These are phyloP conservation scores for Pemphigus obesinymphae DNA, from an alignment of 1,140 invertebrate species.

Conservation along the genomic window DNA sequence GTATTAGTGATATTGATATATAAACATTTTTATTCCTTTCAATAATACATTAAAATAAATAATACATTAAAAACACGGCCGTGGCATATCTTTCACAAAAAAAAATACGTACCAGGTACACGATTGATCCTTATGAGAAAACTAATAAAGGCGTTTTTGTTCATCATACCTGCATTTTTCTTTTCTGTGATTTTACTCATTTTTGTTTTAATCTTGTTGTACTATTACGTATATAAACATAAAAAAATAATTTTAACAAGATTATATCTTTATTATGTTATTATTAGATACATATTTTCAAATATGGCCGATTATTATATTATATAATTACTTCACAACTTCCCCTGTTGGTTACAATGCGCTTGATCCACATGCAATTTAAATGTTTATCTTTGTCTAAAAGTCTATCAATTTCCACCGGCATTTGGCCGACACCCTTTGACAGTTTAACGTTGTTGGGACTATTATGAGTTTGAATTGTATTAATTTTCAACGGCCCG, in stretches of 20 bases:
- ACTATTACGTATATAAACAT: neutral
- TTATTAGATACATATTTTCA: too few species aligned
- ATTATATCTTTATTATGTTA: too few species aligned
- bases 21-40: too few species aligned
- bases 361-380: neutral
- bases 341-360: neutral
- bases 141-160: neutral
- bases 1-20: too few species aligned
- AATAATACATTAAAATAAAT: too few species aligned
- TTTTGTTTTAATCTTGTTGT: neutral
- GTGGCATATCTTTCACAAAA: too few species aligned
- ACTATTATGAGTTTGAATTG: neutral
- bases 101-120: neutral
- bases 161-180: neutral
- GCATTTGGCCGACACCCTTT: neutral
- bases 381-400: neutral
- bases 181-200: neutral
- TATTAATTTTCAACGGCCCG: neutral
- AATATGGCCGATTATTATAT: too few species aligned
- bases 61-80: too few species aligned
- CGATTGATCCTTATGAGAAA: conserved; percentile 12
- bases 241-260: too few species aligned
- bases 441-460: neutral
- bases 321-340: neutral
- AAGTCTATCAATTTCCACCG: neutral